Evolutionary conservation across 2,113 vertebrate genomes (phyloP).

Genomic region (Gymnogyps californianus): DNA sequence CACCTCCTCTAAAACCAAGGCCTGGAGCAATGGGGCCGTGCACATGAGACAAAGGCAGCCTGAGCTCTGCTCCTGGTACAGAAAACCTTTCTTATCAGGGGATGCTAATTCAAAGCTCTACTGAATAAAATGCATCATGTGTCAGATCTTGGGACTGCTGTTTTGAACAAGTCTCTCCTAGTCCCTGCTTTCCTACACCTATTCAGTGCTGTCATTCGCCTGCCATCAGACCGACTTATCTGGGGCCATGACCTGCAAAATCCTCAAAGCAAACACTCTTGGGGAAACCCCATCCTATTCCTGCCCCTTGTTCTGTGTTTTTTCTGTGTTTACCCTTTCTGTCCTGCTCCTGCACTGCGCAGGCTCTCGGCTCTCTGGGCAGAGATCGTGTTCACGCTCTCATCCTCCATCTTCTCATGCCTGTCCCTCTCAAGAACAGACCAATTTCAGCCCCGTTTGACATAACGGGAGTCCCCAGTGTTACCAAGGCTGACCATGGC

Average conservation of each 20-base stretch:
- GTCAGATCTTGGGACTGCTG: background rate
- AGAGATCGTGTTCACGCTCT: accelerated
- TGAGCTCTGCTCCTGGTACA: background rate
- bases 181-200: background rate
- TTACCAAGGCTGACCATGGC: background rate
- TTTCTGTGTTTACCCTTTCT: background rate
- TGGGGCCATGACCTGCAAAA: background rate
- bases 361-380: background rate
- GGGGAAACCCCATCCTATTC: background rate
- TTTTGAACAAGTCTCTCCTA: background rate
- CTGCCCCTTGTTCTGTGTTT: background rate
- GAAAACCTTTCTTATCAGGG: background rate
- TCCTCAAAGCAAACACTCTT: background rate
- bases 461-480: background rate
- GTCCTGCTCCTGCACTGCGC: background rate
- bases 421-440: background rate
- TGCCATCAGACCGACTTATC: background rate
- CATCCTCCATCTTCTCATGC: background rate
- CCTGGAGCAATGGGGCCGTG: background rate
- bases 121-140: accelerated
- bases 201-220: accelerated
- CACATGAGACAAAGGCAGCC: background rate
- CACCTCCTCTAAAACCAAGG: background rate
- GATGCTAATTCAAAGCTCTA: background rate
- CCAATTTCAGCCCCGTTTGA: background rate